These are phyloP conservation scores for Hydropsyche tenuis DNA, from an alignment of 1,140 invertebrate species.

Conservation along the genomic window DNA sequence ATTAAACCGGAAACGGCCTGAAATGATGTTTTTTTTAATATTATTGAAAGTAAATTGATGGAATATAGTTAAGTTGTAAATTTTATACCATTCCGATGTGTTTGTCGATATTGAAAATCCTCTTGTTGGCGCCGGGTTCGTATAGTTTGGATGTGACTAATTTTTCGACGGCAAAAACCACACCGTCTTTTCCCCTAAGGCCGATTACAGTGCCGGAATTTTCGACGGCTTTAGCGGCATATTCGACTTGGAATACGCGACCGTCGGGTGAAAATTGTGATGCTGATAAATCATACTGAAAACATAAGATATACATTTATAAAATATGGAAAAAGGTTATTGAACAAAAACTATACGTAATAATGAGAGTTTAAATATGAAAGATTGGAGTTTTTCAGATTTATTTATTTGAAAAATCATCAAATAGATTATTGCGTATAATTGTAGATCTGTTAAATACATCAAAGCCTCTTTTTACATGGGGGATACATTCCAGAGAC, in stretches of 20 bases:
- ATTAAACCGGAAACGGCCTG: conserved; percentile 90
- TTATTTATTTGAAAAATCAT: no score
- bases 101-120: conserved; percentile 92
- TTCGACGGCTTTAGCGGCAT: conserved; percentile 99
- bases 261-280: conserved; percentile 99
- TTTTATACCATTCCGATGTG: conserved; percentile 87
- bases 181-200: conserved; percentile 92
- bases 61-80: neutral
- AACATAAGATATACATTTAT: conserved; percentile 46
- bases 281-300: conserved; percentile 97
- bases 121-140: conserved; percentile 91
- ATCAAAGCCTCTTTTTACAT: no score
- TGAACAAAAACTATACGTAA: neutral
- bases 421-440: neutral
- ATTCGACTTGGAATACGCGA: conserved; percentile 98
- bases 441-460: no score
- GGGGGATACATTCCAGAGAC: no score
- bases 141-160: conserved; percentile 96
- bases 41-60: neutral
- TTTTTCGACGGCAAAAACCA: conserved; percentile 98
- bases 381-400: no score
- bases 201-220: conserved; percentile 97
- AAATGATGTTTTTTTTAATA: conserved; percentile 35
- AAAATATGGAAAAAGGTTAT: neutral
- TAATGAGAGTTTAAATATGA: no score